Evolutionary conservation across 2,797 vertebrate species (phyloP).

Genomic region (Lateolabrax maculatus): DNA sequence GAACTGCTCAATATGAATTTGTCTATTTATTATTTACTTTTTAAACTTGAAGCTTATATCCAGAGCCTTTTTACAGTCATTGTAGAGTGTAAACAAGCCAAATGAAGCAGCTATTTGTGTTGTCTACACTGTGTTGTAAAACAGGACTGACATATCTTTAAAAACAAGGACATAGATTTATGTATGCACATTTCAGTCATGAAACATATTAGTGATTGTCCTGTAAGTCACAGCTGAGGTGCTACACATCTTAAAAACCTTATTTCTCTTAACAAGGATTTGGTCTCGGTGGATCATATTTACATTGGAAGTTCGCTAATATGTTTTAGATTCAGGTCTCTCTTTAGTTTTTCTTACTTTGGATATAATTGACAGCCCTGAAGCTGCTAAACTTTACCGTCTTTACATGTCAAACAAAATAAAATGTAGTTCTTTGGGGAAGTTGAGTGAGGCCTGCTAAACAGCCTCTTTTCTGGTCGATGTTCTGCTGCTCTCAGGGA

Average conservation of each 20-base stretch:
- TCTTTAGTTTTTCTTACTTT: not conserved
- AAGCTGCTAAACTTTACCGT: conserved; percentile 11
- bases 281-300: not conserved
- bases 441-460: not conserved
- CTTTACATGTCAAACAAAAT: conserved; percentile 3
- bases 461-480: not conserved
- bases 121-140: conserved; percentile 39
- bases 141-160: conserved; percentile 23
- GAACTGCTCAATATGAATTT: conserved; percentile 43
- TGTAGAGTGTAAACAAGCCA: conserved; percentile 26
- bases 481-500: not conserved
- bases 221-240: conserved; percentile 21
- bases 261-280: not conserved
- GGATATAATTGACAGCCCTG: conserved; percentile 12
- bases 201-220: not conserved
- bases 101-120: conserved; percentile 49
- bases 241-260: conserved; percentile 1
- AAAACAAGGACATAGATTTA: not conserved
- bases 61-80: conserved; percentile 33
- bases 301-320: not conserved
- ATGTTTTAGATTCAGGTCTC: not conserved
- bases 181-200: conserved; percentile 29
- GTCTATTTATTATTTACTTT: conserved; percentile 31
- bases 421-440: not conserved
- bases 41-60: conserved; percentile 48